These are phyloP conservation scores for Sebastes iracundus DNA, from an alignment of 2,797 vertebrate genomes.

Conservation along the genomic window DNA sequence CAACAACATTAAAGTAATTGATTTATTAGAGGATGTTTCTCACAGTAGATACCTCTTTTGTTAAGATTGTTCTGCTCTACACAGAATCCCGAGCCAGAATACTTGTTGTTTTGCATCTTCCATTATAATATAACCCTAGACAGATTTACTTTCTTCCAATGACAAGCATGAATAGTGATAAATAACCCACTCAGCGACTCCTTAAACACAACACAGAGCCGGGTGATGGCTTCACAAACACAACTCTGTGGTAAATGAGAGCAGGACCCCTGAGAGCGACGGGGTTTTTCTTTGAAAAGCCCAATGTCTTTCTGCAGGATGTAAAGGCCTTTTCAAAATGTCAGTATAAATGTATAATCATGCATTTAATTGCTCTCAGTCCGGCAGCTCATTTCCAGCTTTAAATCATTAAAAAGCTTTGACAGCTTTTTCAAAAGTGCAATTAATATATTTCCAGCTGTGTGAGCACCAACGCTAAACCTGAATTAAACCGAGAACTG, in stretches of 20 bases:
- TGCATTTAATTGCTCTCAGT: conserved; percentile 53
- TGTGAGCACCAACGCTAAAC: conserved; percentile 4
- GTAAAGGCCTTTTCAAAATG: conserved; percentile 56
- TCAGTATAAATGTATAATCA: conserved; percentile 54
- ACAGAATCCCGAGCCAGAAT: background rate
- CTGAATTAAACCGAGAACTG: conserved; percentile 1
- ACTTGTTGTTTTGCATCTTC: background rate
- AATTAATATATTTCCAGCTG: conserved; percentile 45
- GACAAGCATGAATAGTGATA: conserved; percentile 31
- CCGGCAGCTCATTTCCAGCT: conserved; percentile 15
- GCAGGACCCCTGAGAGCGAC: conserved; percentile 33
- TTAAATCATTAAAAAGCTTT: conserved; percentile 29
- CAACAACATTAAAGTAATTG: conserved; percentile 13
- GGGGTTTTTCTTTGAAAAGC: conserved; percentile 18
- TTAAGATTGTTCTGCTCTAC: background rate
- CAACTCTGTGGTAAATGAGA: conserved; percentile 54
- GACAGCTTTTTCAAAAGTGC: conserved; percentile 40
- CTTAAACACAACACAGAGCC: conserved; percentile 24
- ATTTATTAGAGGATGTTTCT: conserved; percentile 27
- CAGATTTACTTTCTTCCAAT: conserved; percentile 17
- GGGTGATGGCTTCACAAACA: conserved; percentile 20
- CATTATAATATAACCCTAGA: background rate
- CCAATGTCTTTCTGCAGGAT: conserved; percentile 44
- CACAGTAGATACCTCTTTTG: background rate
- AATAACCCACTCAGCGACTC: conserved; percentile 26